Evolutionary conservation across 1,140 invertebrate species (phyloP), one percentile per base, ranked within the genome.

Genomic region (Drosophila willistoni): DNA sequence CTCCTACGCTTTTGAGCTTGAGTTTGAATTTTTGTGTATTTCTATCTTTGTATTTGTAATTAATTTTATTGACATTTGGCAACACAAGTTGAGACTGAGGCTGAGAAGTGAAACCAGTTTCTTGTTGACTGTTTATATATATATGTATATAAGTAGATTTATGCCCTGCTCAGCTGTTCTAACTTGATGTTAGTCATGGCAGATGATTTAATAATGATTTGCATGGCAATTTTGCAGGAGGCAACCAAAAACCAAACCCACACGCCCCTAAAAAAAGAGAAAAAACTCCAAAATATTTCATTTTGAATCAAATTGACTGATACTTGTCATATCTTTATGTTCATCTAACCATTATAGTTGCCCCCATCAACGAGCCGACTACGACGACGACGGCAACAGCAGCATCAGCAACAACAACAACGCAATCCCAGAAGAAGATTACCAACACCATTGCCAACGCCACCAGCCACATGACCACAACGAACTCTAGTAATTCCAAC

Each of bases 31-130:
- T 65, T 75, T 44, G 36, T 39, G 61, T 76, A 47, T 77, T 65
- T 77, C 42, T 68, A 57, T 71, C 17, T 51, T 68, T 83, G 69
- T 68, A 76, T 79, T 77, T 79, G 62, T 42, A 83, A 82, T 87
- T 89, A 79, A 66, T 87, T 77, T 86, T 86, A 86, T 86, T 86
- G 83, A 86, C 83, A 86, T 89, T 86, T 86, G 79, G 76, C 76
- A 89, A 83, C 76, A 83, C 76, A 73, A 77, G 83, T 83, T 73
- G 76, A 73, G 71, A 51, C 44, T 29, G 29, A 51, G 47, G 64
- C 60, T 39, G 64, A 71, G 56, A 47, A 54, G n/a, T n/a, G 73
- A 79, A 85, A 86, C 83, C 74, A 62, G 83, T 86, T 86, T 73
- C 36, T 33, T 65, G 74, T 69, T 57, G 22, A 75, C 73, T 79